Percentiles rank a stretch among this genome's conserved stretches.
Conservation (phyloP, 2,888 invertebrate genomes). For the Dascillus cervinus region DNA sequence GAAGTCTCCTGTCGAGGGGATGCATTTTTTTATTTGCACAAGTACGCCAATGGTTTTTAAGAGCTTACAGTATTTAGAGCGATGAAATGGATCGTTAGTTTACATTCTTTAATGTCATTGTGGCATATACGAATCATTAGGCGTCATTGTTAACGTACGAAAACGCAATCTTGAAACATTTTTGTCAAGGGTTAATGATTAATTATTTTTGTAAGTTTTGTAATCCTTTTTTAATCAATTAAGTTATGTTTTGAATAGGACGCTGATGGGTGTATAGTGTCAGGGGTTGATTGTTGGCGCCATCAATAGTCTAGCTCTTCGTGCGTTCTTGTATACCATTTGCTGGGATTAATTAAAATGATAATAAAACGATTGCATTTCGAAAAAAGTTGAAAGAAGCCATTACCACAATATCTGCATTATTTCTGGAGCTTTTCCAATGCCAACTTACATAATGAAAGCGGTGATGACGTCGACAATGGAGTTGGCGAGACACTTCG, state of each 20-base stretch:
- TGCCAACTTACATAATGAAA: constrained; percentile 42
- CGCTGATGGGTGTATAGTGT: constrained; percentile 25
- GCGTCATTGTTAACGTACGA: constrained; percentile 33
- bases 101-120: constrained; percentile 38
- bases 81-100: constrained; percentile 42
- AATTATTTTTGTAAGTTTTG: constrained; percentile 37
- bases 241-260: constrained; percentile 28
- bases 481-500: constrained; percentile 35
- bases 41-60: constrained; percentile 22
- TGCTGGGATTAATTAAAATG: too few relatives aligned
- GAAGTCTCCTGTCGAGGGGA: too few relatives aligned
- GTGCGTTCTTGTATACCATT: constrained; percentile 20
- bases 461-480: constrained; percentile 37
- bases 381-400: constrained; percentile 37
- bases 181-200: constrained; percentile 39
- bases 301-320: constrained; percentile 6
- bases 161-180: constrained; percentile 30
- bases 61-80: constrained; percentile 23
- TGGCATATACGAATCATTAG: constrained; percentile 39
- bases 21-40: too few relatives aligned
- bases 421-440: constrained; percentile 38
- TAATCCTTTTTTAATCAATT: constrained; percentile 40
- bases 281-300: constrained; percentile 27
- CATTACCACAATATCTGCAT: constrained; percentile 42
- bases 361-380: constrained; percentile 32